Evolutionary conservation across 2,113 vertebrate genomes (phyloP).

Genomic region (Pyxicephalus adspersus): DNA sequence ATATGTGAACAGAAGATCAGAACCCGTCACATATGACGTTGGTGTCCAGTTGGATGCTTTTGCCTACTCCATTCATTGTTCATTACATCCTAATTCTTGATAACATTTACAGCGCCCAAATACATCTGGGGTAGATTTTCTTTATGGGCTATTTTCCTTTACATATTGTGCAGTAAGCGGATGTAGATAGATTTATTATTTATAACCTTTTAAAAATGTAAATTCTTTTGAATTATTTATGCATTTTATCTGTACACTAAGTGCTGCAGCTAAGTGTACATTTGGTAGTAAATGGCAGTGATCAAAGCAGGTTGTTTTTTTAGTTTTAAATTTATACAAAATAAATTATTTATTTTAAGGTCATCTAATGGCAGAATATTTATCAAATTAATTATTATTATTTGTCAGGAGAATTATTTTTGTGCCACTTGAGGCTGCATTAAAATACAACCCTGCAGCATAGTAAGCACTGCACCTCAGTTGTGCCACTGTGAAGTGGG

Average conservation of each 20-base stretch:
- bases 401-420: no score
- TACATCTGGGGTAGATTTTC: conserved; percentile 14
- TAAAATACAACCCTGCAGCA: no score
- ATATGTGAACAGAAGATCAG: no score
- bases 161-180: background rate
- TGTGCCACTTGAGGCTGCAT: no score
- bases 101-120: background rate
- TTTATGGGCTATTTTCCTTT: background rate
- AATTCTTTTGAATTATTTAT: conserved; percentile 35
- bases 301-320: conserved; percentile 9
- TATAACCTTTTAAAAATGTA: conserved; percentile 44
- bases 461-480: no score
- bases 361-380: background rate
- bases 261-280: conserved; percentile 10
- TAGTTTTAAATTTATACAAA: background rate
- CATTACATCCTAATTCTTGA: no score
- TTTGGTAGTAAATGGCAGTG: conserved; percentile 3
- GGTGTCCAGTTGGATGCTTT: no score
- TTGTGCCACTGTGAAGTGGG: no score
- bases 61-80: no score
- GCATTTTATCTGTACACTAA: conserved; percentile 24
- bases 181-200: conserved; percentile 27
- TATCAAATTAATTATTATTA: background rate
- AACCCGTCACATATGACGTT: no score
- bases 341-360: background rate